Conservation (phyloP, 2,888 invertebrate species). For the Neoaliturus tenellus region DNA sequence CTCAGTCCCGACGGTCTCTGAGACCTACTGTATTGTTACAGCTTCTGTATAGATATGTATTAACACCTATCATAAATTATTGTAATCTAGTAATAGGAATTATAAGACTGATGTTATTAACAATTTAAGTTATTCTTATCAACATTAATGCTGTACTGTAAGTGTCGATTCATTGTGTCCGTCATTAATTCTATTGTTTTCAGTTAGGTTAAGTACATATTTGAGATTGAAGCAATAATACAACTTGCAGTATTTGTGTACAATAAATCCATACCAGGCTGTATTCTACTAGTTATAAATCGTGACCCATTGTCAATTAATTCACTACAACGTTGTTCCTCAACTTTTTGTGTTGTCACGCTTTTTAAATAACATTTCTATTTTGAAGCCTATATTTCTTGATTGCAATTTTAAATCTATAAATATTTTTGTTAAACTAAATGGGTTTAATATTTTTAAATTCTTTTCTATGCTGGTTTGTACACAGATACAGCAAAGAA, state of each 20-base stretch:
- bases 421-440: too few relatives aligned
- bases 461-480: not conserved
- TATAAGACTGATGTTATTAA: conserved; percentile 49
- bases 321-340: not conserved
- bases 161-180: not conserved
- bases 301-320: not conserved
- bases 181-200: not conserved
- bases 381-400: too few relatives aligned
- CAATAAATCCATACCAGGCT: not conserved
- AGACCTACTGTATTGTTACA: not conserved
- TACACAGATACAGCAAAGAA: conserved; percentile 35
- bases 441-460: too few relatives aligned
- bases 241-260: not conserved
- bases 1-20: not conserved
- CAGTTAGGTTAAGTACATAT: conserved; percentile 2
- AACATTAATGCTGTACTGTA: not conserved
- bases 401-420: too few relatives aligned
- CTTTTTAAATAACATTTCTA: too few relatives aligned
- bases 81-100: conserved; percentile 38
- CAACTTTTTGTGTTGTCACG: not conserved
- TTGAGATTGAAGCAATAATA: not conserved
- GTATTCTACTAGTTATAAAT: not conserved
- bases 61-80: conserved; percentile 22
- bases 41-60: conserved; percentile 14
- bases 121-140: conserved; percentile 38